Evolutionary conservation across 2,888 invertebrate species (phyloP).

Genomic region (Mesochorus sp.): DNA sequence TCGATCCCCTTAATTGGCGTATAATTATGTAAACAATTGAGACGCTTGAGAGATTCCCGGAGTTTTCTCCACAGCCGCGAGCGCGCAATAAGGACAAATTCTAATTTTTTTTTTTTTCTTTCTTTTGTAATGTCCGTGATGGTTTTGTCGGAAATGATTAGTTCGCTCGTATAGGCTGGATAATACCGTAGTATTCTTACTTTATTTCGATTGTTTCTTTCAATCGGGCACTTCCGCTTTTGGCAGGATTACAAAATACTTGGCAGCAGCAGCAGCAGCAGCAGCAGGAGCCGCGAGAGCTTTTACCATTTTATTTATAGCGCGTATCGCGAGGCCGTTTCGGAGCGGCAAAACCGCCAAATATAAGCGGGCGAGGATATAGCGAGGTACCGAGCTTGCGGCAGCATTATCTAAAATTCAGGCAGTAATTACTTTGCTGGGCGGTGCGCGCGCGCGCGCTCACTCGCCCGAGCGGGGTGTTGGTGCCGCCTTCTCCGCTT

Average conservation of each 20-base stretch:
- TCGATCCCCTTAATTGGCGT: conserved; percentile 78
- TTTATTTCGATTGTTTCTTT: not conserved
- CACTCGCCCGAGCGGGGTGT: conserved; percentile 38
- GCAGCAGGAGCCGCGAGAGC: conserved; percentile 36
- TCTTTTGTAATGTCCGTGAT: not conserved
- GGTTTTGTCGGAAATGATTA: no score
- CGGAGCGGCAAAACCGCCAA: conserved; percentile 47
- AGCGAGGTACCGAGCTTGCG: conserved; percentile 77
- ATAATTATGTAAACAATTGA: conserved; percentile 80
- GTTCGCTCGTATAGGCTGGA: no score
- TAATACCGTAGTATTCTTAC: not conserved
- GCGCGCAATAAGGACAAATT: no score
- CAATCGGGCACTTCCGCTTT: not conserved
- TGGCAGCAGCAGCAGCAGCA: conserved; percentile 44
- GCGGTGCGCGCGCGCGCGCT: conserved; percentile 73
- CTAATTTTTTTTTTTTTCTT: not conserved
- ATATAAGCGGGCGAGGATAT: conserved; percentile 58
- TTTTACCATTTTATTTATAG: conserved; percentile 63
- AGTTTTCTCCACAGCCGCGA: no score
- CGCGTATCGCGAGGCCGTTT: conserved; percentile 59
- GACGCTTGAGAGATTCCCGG: conserved; percentile 58
- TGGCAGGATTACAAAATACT: conserved; percentile 45
- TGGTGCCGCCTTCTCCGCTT: conserved; percentile 71
- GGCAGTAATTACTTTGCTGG: conserved; percentile 82
- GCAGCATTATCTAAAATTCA: conserved; percentile 83